These are phyloP conservation scores for Rhynchotus rufescens DNA, from an alignment of 2,797 vertebrate genomes.

Conservation along the genomic window DNA sequence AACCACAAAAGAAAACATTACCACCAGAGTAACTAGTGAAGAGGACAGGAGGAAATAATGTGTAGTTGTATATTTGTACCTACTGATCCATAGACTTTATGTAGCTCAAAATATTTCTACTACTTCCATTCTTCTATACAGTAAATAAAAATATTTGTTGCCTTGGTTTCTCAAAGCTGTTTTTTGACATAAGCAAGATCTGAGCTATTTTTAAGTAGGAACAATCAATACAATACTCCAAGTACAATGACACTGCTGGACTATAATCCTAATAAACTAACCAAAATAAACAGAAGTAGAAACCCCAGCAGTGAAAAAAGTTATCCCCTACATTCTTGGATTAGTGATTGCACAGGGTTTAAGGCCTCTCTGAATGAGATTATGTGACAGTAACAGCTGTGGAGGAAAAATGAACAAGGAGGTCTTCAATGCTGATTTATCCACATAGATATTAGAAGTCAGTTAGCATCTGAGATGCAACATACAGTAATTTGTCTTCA, in stretches of 20 bases:
- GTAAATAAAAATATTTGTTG: slow-evolving; percentile 2
- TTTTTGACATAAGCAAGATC: not conserved
- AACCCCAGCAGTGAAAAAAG: not conserved
- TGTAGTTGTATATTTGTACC: not conserved
- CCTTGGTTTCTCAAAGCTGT: not conserved
- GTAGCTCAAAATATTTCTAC: not conserved
- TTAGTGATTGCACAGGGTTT: rapidly evolving
- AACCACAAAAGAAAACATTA: not conserved
- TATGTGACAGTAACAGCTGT: not conserved
- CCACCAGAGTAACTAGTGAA: not conserved
- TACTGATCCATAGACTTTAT: not conserved
- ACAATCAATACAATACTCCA: not conserved
- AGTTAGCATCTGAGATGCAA: not conserved
- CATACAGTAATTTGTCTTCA: not conserved
- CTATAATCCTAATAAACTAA: not conserved
- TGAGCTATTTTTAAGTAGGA: not conserved
- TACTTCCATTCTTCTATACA: not conserved
- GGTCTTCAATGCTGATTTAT: not conserved
- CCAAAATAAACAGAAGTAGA: not conserved
- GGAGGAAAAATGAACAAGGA: not conserved
- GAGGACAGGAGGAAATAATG: not conserved
- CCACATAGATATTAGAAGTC: not conserved
- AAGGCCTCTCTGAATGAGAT: not conserved
- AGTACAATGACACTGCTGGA: not conserved
- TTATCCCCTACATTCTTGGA: not conserved